Percentiles rank a stretch among this genome's conserved stretches.
These are phyloP conservation scores for Parnassius orleans DNA, from an alignment of 2,888 invertebrate genomes.

Conservation along the genomic window DNA sequence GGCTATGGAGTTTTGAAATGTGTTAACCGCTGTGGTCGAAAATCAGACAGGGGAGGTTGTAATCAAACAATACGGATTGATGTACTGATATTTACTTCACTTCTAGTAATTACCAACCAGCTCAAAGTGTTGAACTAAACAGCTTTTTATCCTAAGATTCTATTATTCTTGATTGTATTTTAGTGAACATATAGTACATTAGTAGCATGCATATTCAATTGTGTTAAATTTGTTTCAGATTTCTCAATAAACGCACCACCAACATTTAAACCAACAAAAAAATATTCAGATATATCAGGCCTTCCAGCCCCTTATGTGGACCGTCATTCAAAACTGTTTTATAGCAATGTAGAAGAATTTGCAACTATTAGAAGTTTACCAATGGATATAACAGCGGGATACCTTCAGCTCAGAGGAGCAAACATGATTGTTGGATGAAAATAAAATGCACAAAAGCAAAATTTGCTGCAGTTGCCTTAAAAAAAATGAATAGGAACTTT, in stretches of 20 bases:
- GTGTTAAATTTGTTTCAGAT: constrained; percentile 77
- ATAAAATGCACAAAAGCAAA: neutral
- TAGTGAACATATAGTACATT: too few relatives aligned
- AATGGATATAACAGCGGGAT: constrained; percentile 95
- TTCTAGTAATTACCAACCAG: too few relatives aligned
- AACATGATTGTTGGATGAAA: constrained; percentile 86
- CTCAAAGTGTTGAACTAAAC: too few relatives aligned
- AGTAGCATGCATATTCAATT: too few relatives aligned
- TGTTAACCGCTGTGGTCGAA: too few relatives aligned
- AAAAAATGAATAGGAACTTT: too few relatives aligned
- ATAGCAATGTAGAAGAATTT: constrained; percentile 93
- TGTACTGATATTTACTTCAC: too few relatives aligned
- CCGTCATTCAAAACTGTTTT: constrained; percentile 93
- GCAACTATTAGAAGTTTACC: constrained; percentile 91
- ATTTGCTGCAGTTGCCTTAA: neutral
- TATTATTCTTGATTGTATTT: too few relatives aligned
- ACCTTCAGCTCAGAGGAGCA: constrained; percentile 91
- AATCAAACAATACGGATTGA: too few relatives aligned
- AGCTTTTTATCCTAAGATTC: too few relatives aligned
- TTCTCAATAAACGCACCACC: constrained; percentile 95
- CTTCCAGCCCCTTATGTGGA: constrained; percentile 93
- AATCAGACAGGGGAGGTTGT: too few relatives aligned
- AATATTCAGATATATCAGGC: constrained; percentile 96
- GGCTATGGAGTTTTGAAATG: too few relatives aligned
- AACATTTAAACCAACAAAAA: constrained; percentile 94